Conservation (phyloP, 2,113 vertebrate species). For the Parus major region DNA sequence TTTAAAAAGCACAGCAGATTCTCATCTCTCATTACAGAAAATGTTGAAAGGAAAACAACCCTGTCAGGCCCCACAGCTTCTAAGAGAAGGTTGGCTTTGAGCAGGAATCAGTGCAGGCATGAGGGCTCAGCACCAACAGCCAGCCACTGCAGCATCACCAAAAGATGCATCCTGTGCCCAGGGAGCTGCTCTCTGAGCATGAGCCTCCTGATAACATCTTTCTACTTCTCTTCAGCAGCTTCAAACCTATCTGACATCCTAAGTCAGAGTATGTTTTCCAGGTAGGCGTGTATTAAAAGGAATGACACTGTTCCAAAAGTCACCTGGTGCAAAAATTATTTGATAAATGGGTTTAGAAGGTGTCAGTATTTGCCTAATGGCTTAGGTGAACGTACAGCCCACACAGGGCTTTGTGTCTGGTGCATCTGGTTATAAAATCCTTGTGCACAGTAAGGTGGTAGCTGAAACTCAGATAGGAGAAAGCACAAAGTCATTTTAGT, state of each 20-base stretch:
- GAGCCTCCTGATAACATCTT: neutral
- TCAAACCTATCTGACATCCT: neutral
- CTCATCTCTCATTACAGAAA: neutral
- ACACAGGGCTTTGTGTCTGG: rapidly evolving
- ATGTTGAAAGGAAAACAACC: neutral
- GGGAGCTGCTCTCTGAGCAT: neutral
- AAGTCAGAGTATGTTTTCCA: neutral
- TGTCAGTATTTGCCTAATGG: neutral
- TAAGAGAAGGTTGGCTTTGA: neutral
- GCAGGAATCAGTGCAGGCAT: rapidly evolving
- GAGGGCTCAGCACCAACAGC: rapidly evolving
- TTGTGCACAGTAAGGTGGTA: rapidly evolving
- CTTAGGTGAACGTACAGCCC: neutral
- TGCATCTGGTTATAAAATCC: neutral
- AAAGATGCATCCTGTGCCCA: neutral
- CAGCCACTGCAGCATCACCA: neutral
- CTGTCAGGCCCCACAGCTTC: neutral
- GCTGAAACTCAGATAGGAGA: neutral
- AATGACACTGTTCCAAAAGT: neutral
- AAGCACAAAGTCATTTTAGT: neutral
- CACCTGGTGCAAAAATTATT: neutral
- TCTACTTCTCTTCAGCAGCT: neutral
- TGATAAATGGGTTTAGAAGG: neutral
- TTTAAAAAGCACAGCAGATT: neutral
- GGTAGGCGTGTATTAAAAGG: neutral